Evolutionary conservation across 2,113 vertebrate species (phyloP), one percentile per base, ranked within the genome.

Genomic region (Microtus pennsylvanicus): DNA sequence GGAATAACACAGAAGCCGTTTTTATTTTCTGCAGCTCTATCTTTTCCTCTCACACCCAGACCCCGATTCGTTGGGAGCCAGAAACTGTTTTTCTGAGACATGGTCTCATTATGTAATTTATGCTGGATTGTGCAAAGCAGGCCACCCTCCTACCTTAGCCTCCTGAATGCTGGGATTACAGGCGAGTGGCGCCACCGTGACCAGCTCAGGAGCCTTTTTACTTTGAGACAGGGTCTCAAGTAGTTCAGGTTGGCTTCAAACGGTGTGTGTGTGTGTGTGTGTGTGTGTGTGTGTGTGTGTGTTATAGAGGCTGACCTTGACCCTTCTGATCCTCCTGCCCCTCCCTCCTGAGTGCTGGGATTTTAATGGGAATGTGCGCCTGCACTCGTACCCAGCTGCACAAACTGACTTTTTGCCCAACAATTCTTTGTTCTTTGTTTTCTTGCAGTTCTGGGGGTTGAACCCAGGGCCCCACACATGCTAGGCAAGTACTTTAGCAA

Each of bases 21-120:
- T 89, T 97, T 92, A 75, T 88, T 97, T 92, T 93, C 61, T 93
- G 77, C 70, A 19, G 61, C 55, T 74, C 35, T 78, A 33, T 87
- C 47, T 88, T 70, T 87, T 50, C n/a, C 42, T 52, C n/a, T 38
- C n/a, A 28, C 55, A 28, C 55, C 58, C 24, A 7, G 7, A 7
- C 7, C n/a, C 14, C n/a, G 1, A 42, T 17, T 63, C 5, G 8
- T 61, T 26, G 38, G 81, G 63, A 63, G 24, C 67, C 19, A 65
- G 85, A 88, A 91, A 77, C 55, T 45, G 1, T 50, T 72, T 87
- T 77, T 55, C 76, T 77, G 35, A 93, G 58, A 69, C 33, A 70
- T 19, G 42, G 1, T 35, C 26, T 77, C 13, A 77, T 8, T 63
- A 10, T 83, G 14, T 63, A 42, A 63, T 30, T 9, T 19, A 11